phyloP scores from a whole-genome alignment of 2,113 vertebrate species.

The Antechinus flavipes region DNA sequence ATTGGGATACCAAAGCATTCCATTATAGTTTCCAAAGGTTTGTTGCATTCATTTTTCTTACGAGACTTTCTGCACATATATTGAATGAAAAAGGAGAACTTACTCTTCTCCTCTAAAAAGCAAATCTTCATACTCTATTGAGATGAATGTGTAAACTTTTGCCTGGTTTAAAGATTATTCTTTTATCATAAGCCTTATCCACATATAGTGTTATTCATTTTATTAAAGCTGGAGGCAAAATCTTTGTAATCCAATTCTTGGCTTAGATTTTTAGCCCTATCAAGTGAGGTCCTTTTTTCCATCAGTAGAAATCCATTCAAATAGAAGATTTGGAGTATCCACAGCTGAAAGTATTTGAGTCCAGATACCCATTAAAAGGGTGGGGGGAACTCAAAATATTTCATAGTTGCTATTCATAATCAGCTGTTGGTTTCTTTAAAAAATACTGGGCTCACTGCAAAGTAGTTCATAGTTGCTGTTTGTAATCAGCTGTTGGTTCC shows the following conservation, averaged over 20 bases:
- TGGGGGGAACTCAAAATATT: neutral
- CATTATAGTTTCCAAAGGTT: neutral
- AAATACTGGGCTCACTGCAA: constrained; percentile 1
- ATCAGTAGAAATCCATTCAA: constrained; percentile 29
- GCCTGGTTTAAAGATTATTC: constrained; percentile 21
- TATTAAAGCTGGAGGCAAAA: constrained; percentile 25
- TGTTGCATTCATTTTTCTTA: neutral
- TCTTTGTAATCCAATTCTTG: constrained; percentile 1
- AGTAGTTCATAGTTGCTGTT: neutral
- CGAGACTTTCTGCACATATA: neutral
- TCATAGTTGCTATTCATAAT: neutral
- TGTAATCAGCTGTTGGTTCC: neutral
- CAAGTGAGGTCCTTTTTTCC: constrained; percentile 12
- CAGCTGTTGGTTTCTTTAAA: neutral
- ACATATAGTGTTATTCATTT: constrained; percentile 23
- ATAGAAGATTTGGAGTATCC: neutral
- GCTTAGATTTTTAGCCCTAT: constrained; percentile 42
- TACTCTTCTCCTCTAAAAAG: neutral
- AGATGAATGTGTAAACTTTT: neutral
- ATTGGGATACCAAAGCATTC: neutral
- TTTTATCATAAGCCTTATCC: neutral
- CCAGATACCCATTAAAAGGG: neutral
- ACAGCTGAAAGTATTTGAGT: neutral
- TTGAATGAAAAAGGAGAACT: neutral
- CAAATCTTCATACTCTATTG: neutral